Percentiles rank a stretch among this genome's conserved stretches.
Evolutionary conservation across 2,113 vertebrate species (phyloP).

Genomic region (Progne subis): DNA sequence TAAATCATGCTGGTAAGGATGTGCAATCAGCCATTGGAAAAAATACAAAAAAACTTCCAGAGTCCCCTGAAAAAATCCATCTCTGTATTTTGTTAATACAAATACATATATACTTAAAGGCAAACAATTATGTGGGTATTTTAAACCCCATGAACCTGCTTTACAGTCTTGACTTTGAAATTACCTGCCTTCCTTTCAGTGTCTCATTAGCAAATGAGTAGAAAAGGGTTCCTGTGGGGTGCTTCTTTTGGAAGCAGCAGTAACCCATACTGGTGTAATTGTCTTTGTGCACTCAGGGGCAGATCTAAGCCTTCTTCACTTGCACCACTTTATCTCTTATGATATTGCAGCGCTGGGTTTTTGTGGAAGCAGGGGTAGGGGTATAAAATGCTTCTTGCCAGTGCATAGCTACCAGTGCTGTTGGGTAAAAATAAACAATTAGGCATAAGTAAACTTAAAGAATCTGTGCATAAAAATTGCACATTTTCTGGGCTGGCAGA

Average conservation of each 20-base stretch:
- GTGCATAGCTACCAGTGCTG: neutral
- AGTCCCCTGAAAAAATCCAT: neutral
- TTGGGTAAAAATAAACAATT: neutral
- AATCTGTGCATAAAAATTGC: neutral
- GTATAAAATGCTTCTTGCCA: neutral
- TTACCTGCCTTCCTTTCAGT: neutral
- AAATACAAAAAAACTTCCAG: neutral
- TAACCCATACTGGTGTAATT: neutral
- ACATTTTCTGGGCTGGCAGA: neutral
- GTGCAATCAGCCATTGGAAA: neutral
- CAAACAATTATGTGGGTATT: neutral
- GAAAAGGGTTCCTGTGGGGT: neutral
- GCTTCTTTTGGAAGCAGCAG: neutral
- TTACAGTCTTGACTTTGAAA: neutral
- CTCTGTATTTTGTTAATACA: neutral
- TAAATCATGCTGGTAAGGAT: conserved; percentile 82
- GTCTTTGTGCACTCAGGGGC: neutral
- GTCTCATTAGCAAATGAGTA: neutral
- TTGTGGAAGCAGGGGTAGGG: neutral
- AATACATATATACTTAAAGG: neutral
- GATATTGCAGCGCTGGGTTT: neutral
- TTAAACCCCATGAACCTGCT: neutral
- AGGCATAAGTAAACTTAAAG: neutral
- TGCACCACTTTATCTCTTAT: neutral
- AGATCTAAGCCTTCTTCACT: neutral